A percentile compares a stretch with the other conserved stretches of the same genome.
phyloP scores from a whole-genome alignment of 2,113 vertebrate species.

The Melanostigma gelatinosum region DNA sequence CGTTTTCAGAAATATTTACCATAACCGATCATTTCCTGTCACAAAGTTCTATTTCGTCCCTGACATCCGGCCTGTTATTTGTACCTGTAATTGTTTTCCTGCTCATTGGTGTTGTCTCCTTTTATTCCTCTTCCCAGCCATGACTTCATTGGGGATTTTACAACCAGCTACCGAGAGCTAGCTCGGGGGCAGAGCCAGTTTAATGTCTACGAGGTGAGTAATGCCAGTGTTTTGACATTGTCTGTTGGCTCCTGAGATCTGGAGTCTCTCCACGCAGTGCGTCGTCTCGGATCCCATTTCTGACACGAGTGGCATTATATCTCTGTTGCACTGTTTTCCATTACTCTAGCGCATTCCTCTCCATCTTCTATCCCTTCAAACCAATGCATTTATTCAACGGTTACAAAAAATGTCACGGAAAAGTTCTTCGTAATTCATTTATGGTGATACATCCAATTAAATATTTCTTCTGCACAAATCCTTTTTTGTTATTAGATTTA shows the following conservation, averaged over 20 bases:
- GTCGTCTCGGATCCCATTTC: conserved; percentile 21
- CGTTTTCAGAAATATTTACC: neutral
- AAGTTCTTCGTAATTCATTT: conserved; percentile 31
- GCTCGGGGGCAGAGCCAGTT: conserved; percentile 94
- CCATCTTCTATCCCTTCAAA: neutral
- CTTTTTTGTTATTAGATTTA: conserved; percentile 34
- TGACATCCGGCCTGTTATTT: conserved; percentile 12
- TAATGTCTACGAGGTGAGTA: conserved; percentile 94
- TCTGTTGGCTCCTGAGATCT: conserved; percentile 21
- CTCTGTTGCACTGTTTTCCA: conserved; percentile 28
- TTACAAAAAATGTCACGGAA: conserved; percentile 13
- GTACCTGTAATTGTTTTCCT: neutral
- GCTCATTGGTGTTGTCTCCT: conserved; percentile 3
- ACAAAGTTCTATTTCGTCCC: conserved; percentile 1
- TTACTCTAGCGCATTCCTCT: conserved; percentile 16
- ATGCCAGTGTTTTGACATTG: conserved; percentile 18
- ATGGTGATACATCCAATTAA: conserved; percentile 22
- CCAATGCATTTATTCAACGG: conserved; percentile 11
- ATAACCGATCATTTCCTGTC: neutral
- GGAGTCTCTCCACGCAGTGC: neutral
- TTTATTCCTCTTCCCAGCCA: conserved; percentile 83
- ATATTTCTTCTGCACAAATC: conserved; percentile 12
- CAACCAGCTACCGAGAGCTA: conserved; percentile 95
- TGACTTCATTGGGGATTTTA: conserved; percentile 98
- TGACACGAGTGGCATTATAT: conserved; percentile 47